phyloP scores from a whole-genome alignment of 1,140 invertebrate species.

The Coptotermes formosanus region DNA sequence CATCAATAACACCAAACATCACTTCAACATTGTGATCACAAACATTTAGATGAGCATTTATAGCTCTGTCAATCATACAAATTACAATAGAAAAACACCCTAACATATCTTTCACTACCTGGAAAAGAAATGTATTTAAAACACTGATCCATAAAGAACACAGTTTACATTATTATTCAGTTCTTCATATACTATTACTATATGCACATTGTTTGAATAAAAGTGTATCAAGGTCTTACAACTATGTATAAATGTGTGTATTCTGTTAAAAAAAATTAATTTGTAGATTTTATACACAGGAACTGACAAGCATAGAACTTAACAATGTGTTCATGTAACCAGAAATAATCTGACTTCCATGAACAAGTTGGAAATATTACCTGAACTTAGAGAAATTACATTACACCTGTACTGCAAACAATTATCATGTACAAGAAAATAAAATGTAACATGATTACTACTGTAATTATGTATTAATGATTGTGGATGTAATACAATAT shows the following conservation, averaged over 20 bases:
- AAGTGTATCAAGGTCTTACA: neutral
- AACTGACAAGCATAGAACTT: neutral
- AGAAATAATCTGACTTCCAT: neutral
- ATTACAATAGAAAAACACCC: neutral
- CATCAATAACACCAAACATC: slow-evolving; percentile 7
- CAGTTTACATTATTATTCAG: neutral
- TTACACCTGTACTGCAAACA: neutral
- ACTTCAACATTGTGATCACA: neutral
- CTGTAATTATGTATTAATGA: neutral
- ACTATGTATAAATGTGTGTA: neutral
- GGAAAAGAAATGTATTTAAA: neutral
- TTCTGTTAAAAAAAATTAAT: neutral
- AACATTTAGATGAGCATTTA: neutral
- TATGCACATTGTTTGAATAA: neutral
- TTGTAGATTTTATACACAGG: neutral
- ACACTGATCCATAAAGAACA: neutral
- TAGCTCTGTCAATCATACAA: slow-evolving; percentile 4
- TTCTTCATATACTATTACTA: neutral
- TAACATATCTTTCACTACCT: slow-evolving; percentile 17
- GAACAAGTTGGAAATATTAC: neutral
- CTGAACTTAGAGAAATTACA: neutral
- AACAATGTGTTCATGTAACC: neutral
- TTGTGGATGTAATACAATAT: neutral
- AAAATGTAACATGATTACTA: neutral
- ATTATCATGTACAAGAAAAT: slow-evolving; percentile 13